Evolutionary conservation across 2,113 vertebrate species (phyloP), one percentile per base, ranked within the genome.

Genomic region (Notothenia rossii): DNA sequence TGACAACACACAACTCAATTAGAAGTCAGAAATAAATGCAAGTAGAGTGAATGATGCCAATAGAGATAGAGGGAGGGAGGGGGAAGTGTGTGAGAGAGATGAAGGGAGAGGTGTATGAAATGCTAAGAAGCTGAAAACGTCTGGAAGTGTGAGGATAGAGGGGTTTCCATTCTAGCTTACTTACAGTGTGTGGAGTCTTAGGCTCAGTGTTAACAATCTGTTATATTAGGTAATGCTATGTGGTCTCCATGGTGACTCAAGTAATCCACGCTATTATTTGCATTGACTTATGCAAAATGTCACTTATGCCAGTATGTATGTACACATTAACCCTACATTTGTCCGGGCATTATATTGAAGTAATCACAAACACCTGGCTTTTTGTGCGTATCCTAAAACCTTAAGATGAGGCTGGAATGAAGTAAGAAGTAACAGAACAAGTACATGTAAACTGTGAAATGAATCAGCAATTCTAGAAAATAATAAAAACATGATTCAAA

Each of bases 1-100:
- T 82, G 86, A 90, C 86, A 90, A 91, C 89, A 85, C 81, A 88
- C 84, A 83, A 86, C 86, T 92, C 86, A 86, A 89, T 92, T 86
- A 90, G 82, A 83, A 84, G 84, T 85, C 77, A 82, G 66, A 85
- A 76, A 82, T 69, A 75, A 84, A 85, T 82, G 77, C 77, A 79
- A 83, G 74, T 49, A 10, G 79, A 82, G 82, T 83, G 86, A 93
- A 36, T 87, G 78, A 91, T 85, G 81, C 75, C 36, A 33, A 51
- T 29, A 49, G 75, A 82, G 60, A 70, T 74, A 36, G 53, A 67
- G 33, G 25, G 54, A 40, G 10, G 45, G 20, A 8, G 43, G 10
- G 18, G 51, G 43, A 36, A 59, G 45, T 20, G 13, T 13, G 15
- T 17, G 20, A 33, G 65, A 29, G 61, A 40, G 36, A 40, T 40